These are phyloP conservation scores for Octodonta nipae DNA, from an alignment of 2,888 invertebrate genomes.

Conservation along the genomic window DNA sequence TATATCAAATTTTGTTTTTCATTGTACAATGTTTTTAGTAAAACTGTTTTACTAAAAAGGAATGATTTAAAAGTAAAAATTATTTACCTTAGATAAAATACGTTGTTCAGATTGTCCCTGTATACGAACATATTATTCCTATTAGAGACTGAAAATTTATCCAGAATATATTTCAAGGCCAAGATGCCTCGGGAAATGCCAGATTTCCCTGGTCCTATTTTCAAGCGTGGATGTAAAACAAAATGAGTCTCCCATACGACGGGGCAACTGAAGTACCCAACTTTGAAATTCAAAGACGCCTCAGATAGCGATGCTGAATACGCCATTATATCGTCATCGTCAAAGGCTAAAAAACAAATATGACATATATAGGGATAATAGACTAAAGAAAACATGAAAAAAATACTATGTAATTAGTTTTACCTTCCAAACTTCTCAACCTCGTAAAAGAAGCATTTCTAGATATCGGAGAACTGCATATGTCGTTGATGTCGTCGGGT, in stretches of 20 bases:
- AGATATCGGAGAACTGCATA: constrained; percentile 20
- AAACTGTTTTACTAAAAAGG: no score
- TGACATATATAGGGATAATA: neutral
- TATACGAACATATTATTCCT: constrained; percentile 66
- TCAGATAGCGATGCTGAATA: constrained; percentile 31
- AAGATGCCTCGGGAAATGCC: constrained; percentile 49
- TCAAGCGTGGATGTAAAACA: constrained; percentile 54
- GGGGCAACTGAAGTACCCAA: constrained; percentile 61
- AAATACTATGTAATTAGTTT: constrained; percentile 2
- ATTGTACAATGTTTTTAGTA: no score
- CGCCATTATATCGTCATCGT: constrained; percentile 27
- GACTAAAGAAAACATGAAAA: neutral
- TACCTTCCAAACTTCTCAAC: constrained; percentile 32
- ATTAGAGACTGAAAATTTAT: constrained; percentile 57
- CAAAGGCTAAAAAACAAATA: constrained; percentile 16
- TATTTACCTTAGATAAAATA: constrained; percentile 42
- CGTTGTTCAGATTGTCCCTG: constrained; percentile 47
- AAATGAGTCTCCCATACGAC: constrained; percentile 61
- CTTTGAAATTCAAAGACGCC: constrained; percentile 38
- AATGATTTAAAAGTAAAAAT: neutral
- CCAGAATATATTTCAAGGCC: constrained; percentile 51
- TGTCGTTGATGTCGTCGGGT: constrained; percentile 38
- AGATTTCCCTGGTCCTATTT: constrained; percentile 47
- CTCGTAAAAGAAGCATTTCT: constrained; percentile 26
- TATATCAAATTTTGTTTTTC: no score